Base-by-base conservation (phyloP, 2,113 vertebrate genomes). In the Orientallactaga bullata region DNA sequence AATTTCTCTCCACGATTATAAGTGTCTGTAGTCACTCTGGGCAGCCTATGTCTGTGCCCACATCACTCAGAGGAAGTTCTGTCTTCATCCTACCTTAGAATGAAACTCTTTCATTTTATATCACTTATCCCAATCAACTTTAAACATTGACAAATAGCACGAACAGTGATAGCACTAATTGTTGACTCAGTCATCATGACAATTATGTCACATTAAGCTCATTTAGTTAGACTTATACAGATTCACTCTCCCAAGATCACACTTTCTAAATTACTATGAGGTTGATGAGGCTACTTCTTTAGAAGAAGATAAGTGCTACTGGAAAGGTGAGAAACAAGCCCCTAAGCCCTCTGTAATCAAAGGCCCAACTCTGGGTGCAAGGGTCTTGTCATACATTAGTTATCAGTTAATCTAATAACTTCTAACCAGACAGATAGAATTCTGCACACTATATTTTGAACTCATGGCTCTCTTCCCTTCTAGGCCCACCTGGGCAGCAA, bases 61-160 rank as follows among this genome's bases (percentile, higher is more conserved):
- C 4, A 65, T 18, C 51, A 88, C 0, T 39, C 24, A 66, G 17
- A 89, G 18, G 78, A 73, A 81, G 12, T 65, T 87, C 65, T 90
- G 83, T 72, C 65, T 82, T 60, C 79, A 79, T 65, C 4, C 35
- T 42, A 11, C 13, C 23, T 88, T 79, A 88, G 30, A 88, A 88
- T 90, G 39, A 72, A 88, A 92, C 9, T 55, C 13, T 5, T 84
- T 79, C 68, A 63, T 72, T 83, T 90, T 42, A 81, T 28, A 77
- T 65, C 76, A n/a, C 18, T 80, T 88, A 35, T 12, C n/a, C 30
- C 32, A 30, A 35, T 78, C 30, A 37, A n/a, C 26, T 16, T 72
- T 61, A 65, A 86, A 71, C 30, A 88, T 65, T 35, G 55, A 74
- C 5, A 80, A 74, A 51, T 39, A 60, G 42, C 11, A 81, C 58